These are phyloP conservation scores for Drosophila biarmipes DNA, from an alignment of 1,140 invertebrate genomes.

Conservation along the genomic window DNA sequence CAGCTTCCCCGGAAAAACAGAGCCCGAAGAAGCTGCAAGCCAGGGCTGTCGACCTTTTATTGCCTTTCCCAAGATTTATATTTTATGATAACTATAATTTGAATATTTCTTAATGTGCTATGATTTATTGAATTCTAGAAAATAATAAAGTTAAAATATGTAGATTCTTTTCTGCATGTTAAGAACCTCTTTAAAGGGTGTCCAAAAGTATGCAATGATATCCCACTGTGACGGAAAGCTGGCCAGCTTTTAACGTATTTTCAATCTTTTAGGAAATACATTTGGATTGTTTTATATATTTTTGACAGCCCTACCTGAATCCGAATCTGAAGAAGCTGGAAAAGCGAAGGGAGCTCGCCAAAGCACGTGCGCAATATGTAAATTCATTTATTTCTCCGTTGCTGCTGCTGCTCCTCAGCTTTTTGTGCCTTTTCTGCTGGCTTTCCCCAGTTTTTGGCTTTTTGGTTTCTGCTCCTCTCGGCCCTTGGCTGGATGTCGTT, in stretches of 20 bases:
- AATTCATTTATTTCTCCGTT: constrained; percentile 49
- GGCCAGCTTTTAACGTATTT: neutral
- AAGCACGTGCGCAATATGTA: constrained; percentile 79
- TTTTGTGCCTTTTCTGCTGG: constrained; percentile 8
- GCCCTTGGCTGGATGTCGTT: constrained; percentile 68
- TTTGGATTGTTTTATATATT: neutral
- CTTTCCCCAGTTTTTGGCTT: constrained; percentile 53
- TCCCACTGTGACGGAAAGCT: neutral
- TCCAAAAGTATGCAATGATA: neutral
- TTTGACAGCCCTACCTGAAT: constrained; percentile 6
- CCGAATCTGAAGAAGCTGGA: constrained; percentile 8
- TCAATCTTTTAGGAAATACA: neutral
- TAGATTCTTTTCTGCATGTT: neutral
- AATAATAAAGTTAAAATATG: no score
- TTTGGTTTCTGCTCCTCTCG: constrained; percentile 59
- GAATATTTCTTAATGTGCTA: no score
- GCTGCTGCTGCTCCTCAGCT: constrained; percentile 1
- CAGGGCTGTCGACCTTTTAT: constrained; percentile 10
- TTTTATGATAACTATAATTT: no score
- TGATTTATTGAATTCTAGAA: no score
- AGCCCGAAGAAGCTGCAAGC: neutral
- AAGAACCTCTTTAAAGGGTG: neutral
- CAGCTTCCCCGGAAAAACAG: constrained; percentile 1
- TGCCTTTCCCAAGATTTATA: neutral
- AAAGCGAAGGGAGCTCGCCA: constrained; percentile 31